Evolutionary conservation across 2,797 vertebrate genomes (phyloP).

Genomic region (Parambassis ranga): DNA sequence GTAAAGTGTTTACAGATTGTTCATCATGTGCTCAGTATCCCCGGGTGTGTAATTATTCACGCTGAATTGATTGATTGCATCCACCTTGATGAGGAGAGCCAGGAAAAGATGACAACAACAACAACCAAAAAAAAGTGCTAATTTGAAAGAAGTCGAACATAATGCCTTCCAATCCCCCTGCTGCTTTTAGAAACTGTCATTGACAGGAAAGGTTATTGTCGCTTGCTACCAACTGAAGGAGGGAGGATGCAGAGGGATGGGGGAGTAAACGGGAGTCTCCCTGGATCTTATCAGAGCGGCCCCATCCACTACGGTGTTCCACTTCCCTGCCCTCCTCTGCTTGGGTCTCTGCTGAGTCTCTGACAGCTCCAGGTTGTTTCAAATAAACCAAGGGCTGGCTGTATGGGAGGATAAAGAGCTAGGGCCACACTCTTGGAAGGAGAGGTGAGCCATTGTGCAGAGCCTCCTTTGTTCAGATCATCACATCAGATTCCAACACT

Average conservation of each 20-base stretch:
- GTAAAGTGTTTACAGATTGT: constrained; percentile 32
- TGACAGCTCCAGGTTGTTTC: constrained; percentile 67
- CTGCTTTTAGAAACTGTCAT: constrained; percentile 57
- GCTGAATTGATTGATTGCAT: constrained; percentile 38
- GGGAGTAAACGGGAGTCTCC: constrained; percentile 47
- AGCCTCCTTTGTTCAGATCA: constrained; percentile 20
- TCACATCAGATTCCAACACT: constrained; percentile 4
- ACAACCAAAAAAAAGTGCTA: constrained; percentile 37
- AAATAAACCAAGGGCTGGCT: constrained; percentile 41
- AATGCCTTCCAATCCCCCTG: constrained; percentile 47
- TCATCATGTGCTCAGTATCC: constrained; percentile 19
- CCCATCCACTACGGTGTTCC: constrained; percentile 52
- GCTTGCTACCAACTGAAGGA: constrained; percentile 36
- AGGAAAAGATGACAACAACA: constrained; percentile 27
- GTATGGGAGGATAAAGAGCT: constrained; percentile 51
- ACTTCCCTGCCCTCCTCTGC: constrained; percentile 51
- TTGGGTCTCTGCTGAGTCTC: constrained; percentile 32
- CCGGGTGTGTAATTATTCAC: constrained; percentile 49
- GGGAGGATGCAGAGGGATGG: constrained; percentile 1
- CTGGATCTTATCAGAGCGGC: constrained; percentile 63
- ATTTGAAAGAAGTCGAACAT: constrained; percentile 67
- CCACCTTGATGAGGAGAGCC: constrained; percentile 50
- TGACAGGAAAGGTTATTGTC: constrained; percentile 54
- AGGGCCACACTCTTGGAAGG: constrained; percentile 19
- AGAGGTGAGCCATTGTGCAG: constrained; percentile 16